phyloP scores from a whole-genome alignment of 2,888 invertebrate species.

The Scaptomyza parva region DNA sequence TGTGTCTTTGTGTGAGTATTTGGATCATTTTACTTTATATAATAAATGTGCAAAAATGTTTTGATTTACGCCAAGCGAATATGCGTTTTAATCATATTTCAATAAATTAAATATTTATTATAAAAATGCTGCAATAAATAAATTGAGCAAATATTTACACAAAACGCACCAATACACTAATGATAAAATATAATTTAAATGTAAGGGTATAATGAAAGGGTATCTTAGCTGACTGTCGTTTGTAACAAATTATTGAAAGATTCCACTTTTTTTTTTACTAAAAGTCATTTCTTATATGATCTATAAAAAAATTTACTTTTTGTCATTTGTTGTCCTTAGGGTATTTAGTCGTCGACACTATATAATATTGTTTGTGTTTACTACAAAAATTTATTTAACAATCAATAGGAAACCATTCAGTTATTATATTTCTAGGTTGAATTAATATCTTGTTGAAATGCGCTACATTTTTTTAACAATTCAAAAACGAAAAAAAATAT shows the following conservation, averaged over 20 bases:
- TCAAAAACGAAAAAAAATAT: no score
- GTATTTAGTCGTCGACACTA: neutral
- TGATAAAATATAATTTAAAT: constrained; percentile 2
- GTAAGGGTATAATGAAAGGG: neutral
- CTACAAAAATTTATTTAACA: constrained; percentile 37
- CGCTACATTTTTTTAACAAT: neutral
- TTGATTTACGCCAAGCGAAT: constrained; percentile 71
- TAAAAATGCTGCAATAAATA: constrained; percentile 69
- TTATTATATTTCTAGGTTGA: neutral
- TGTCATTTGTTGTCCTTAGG: neutral
- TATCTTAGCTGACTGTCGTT: neutral
- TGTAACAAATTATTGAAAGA: no score
- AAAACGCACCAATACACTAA: constrained; percentile 13
- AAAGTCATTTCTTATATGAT: no score
- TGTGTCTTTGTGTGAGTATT: constrained; percentile 5
- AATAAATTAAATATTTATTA: constrained; percentile 79
- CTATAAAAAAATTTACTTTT: no score
- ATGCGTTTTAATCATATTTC: constrained; percentile 75
- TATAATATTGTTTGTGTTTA: neutral
- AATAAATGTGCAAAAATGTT: constrained; percentile 74
- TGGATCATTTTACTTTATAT: constrained; percentile 30
- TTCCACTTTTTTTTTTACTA: no score
- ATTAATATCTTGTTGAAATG: neutral
- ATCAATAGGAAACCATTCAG: constrained; percentile 32
- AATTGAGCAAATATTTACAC: constrained; percentile 62